These are phyloP conservation scores for Ispidina picta DNA, from an alignment of 2,797 vertebrate genomes.

Conservation along the genomic window DNA sequence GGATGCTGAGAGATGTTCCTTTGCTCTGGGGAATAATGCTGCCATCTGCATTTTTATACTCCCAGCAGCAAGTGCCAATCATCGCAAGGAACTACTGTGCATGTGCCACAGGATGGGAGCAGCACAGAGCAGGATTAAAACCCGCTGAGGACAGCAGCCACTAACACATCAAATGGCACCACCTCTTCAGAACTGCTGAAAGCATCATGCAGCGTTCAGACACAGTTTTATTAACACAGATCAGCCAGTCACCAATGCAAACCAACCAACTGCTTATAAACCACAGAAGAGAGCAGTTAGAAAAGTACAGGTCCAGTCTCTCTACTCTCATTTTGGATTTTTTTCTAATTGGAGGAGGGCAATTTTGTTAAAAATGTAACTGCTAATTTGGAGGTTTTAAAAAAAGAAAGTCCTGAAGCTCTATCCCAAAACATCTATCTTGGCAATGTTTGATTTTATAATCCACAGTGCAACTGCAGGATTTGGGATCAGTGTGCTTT, in stretches of 20 bases:
- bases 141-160: not conserved
- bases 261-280: not conserved
- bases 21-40: conserved; percentile 10
- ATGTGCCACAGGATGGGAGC: not conserved
- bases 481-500: not conserved
- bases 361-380: not conserved
- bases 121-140: not conserved
- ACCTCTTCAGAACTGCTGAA: not conserved
- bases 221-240: not conserved
- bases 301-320: not conserved
- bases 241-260: not conserved
- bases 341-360: not conserved
- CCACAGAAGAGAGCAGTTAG: not conserved
- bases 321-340: not conserved
- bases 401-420: not conserved
- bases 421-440: not conserved
- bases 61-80: not conserved
- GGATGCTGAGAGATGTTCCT: conserved; percentile 8
- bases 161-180: not conserved
- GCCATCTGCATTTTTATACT: conserved; percentile 29
- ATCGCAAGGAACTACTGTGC: not conserved
- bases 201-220: not conserved
- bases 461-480: not conserved
- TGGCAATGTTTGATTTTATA: not conserved
- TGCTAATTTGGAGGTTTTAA: not conserved